phyloP scores from a whole-genome alignment of 2,888 invertebrate genomes.

The Rhaphigaster nebulosa region DNA sequence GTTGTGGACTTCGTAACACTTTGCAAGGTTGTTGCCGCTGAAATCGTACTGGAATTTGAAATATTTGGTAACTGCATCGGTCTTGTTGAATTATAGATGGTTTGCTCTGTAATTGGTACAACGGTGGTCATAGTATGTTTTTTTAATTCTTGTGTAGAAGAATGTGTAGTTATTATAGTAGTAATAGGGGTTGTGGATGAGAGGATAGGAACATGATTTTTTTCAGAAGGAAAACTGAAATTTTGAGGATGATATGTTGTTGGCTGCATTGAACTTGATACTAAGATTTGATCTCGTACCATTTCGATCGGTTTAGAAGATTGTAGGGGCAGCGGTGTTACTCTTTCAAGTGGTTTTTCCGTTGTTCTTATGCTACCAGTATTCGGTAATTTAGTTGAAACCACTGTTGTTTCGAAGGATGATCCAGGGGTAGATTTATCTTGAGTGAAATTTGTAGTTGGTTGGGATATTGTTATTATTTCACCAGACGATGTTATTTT shows the following conservation, averaged over 20 bases:
- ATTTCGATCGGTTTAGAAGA: neutral
- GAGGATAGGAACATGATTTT: neutral
- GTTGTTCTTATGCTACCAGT: conserved; percentile 38
- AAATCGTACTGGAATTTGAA: conserved; percentile 20
- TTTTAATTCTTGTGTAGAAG: neutral
- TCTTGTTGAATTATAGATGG: neutral
- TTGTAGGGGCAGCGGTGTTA: neutral
- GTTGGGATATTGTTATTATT: conserved; percentile 19
- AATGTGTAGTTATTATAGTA: neutral
- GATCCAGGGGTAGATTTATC: conserved; percentile 18
- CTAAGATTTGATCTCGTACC: neutral
- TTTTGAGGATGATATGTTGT: conserved; percentile 58
- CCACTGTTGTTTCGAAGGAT: neutral
- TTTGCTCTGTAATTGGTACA: conserved; percentile 22
- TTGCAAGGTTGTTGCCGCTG: conserved; percentile 3
- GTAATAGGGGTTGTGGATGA: conserved; percentile 36
- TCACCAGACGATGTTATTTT: conserved; percentile 50
- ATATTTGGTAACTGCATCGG: neutral
- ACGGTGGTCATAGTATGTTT: neutral
- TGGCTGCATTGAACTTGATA: conserved; percentile 29
- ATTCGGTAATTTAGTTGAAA: conserved; percentile 7
- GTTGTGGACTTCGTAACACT: conserved; percentile 36
- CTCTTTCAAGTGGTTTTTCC: conserved; percentile 50
- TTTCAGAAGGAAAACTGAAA: conserved; percentile 47
- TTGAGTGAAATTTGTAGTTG: neutral